Evolutionary conservation across 2,888 invertebrate genomes (phyloP).

Genomic region (Amiota communis): DNA sequence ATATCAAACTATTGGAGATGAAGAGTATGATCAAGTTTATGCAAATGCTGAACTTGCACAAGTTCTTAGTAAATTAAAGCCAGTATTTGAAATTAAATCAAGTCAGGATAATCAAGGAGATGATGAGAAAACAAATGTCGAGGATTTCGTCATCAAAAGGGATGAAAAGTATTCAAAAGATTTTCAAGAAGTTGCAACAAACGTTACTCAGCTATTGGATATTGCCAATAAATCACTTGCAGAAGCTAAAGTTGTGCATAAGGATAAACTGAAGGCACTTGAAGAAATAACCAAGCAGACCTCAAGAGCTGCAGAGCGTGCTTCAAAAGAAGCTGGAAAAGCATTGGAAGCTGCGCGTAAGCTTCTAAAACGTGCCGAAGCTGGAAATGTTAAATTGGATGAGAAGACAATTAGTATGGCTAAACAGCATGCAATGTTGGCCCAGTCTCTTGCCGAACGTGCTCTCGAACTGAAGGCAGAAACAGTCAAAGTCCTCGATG

Average conservation of each 20-base stretch:
- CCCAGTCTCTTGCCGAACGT: slow-evolving; percentile 47
- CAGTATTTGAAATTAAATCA: too few relatives aligned
- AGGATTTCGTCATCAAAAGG: too few relatives aligned
- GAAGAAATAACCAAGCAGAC: slow-evolving; percentile 41
- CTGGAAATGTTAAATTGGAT: slow-evolving; percentile 9
- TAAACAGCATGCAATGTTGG: slow-evolving; percentile 52
- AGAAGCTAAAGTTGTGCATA: slow-evolving; percentile 3
- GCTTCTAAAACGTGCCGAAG: slow-evolving; percentile 34
- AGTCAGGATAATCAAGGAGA: too few relatives aligned
- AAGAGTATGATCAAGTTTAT: too few relatives aligned
- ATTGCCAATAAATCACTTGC: slow-evolving; percentile 44
- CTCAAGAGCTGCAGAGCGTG: slow-evolving; percentile 35
- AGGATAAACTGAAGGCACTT: slow-evolving; percentile 25
- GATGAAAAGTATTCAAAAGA: too few relatives aligned
- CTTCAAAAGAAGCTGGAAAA: slow-evolving; percentile 45
- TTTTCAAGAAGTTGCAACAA: not conserved
- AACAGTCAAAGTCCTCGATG: slow-evolving; percentile 44
- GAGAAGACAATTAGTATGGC: slow-evolving; percentile 39
- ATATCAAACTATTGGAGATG: too few relatives aligned
- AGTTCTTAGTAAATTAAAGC: too few relatives aligned
- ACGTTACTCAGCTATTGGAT: slow-evolving; percentile 28
- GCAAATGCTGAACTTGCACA: too few relatives aligned
- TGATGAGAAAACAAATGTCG: too few relatives aligned
- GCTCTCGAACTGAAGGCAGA: slow-evolving; percentile 48
- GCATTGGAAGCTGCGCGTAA: slow-evolving; percentile 46